These are phyloP conservation scores for Orthosia gothica DNA, from an alignment of 2,888 invertebrate genomes.

Conservation along the genomic window DNA sequence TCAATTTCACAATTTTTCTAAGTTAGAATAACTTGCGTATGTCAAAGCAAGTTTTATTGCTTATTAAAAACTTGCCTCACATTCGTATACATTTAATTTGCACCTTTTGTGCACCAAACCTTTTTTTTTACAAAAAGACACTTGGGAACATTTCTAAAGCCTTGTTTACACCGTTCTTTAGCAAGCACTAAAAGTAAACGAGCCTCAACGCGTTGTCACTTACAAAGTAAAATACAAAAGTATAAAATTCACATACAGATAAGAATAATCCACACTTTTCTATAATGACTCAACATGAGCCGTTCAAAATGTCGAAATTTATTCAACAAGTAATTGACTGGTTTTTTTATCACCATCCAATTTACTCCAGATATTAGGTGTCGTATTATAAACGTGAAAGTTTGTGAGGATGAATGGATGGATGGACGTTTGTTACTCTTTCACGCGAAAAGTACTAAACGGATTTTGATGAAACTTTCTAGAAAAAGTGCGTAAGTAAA, in stretches of 20 bases:
- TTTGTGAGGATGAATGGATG: no score
- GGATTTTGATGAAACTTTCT: no score
- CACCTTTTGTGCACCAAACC: background rate
- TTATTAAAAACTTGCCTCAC: no score
- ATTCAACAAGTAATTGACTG: slow-evolving; percentile 74
- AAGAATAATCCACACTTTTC: slow-evolving; percentile 61
- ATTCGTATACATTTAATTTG: background rate
- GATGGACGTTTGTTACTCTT: no score
- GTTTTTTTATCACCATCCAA: no score
- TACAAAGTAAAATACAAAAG: slow-evolving; percentile 57
- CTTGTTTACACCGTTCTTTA: slow-evolving; percentile 9
- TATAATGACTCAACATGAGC: slow-evolving; percentile 87
- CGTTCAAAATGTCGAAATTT: slow-evolving; percentile 80
- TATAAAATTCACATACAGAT: slow-evolving; percentile 66
- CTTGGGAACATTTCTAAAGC: background rate
- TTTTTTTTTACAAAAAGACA: background rate
- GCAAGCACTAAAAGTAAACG: slow-evolving; percentile 3
- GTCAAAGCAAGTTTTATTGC: no score
- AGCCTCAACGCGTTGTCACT: slow-evolving; percentile 23
- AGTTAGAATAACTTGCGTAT: no score
- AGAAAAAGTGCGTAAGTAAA: no score
- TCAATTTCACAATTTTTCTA: no score
- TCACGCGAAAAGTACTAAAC: no score
- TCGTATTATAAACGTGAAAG: no score
- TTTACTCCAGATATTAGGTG: no score